Evolutionary conservation across 2,113 vertebrate genomes (phyloP).

Genomic region (Corythornis vintsioides): DNA sequence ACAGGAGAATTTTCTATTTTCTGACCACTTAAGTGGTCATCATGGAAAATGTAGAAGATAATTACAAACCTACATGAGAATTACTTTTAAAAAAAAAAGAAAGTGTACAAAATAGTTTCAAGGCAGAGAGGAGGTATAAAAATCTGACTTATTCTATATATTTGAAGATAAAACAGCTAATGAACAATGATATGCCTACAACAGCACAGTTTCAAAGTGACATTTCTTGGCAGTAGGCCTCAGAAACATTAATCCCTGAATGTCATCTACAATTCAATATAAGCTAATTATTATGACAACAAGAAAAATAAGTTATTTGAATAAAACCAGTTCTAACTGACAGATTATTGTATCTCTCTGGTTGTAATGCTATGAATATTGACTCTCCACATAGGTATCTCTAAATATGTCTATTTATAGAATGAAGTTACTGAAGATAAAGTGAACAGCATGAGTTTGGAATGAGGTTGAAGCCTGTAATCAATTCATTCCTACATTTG

Average conservation of each 20-base stretch:
- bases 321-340: background rate
- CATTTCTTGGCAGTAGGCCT: background rate
- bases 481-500: background rate
- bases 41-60: background rate
- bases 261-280: background rate
- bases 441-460: background rate
- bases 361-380: background rate
- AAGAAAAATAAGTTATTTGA: background rate
- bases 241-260: background rate
- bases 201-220: background rate
- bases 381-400: background rate
- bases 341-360: background rate
- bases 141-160: background rate
- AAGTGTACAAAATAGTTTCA: background rate
- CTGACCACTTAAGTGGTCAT: background rate
- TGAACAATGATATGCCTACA: background rate
- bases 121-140: background rate
- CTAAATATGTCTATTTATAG: background rate
- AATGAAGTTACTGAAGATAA: background rate
- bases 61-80: background rate
- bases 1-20: background rate
- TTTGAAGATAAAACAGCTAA: background rate
- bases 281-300: background rate
- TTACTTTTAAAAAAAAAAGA: background rate
- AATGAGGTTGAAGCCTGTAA: background rate